Base-by-base conservation (phyloP, 37 sponge, comb jelly and placozoan genomes). In the Beroe forskalii region DNA sequence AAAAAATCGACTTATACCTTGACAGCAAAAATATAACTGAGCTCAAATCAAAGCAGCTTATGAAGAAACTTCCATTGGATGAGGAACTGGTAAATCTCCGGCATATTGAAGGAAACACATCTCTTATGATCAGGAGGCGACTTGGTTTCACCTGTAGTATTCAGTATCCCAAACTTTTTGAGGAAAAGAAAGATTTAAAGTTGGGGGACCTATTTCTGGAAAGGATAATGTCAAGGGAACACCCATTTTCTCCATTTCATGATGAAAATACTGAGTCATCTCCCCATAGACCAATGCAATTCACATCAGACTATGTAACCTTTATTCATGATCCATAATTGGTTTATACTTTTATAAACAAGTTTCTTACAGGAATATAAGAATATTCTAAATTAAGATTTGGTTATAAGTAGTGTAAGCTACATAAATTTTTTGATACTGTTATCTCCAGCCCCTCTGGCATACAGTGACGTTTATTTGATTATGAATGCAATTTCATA, bases 211-310 rank as follows among this genome's bases (percentile, higher is more conserved):
- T 63, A 22, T 63, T 63, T n/a, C 4, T 63, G 24, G 66, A 63
- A 9, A n/a, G 17, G 3, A n/a, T 63, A 3, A 63, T n/a, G 24
- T 22, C 30, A 23, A 27, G 17, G 17, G 25, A 9, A 22, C 66
- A 63, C 66, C 66, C 66, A 63, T 63, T 63, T 63, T 63, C 66
- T 22, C 28, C 66, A 23, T 63, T 63, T 63, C 66, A 63, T 28
- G 30, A 28, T n/a, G 4, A 6, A 63, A 28, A 22, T n/a, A 22
- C 22, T 22, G 4, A 63, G 17, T 3, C 24, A n/a, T 8, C n/a
- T n/a, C n/a, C n/a, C n/a, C 4, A 23, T 63, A 3, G 30, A 63
- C 22, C 66, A 24, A 63, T 63, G 66, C 28, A 63, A 23, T 63
- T 63, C 30, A 28, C 27, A 24, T 63, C 66, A 63, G 66, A 63